Percentiles rank a stretch among this genome's conserved stretches.
Evolutionary conservation across 2,113 vertebrate genomes (phyloP).

Genomic region (Lamprotornis superbus): DNA sequence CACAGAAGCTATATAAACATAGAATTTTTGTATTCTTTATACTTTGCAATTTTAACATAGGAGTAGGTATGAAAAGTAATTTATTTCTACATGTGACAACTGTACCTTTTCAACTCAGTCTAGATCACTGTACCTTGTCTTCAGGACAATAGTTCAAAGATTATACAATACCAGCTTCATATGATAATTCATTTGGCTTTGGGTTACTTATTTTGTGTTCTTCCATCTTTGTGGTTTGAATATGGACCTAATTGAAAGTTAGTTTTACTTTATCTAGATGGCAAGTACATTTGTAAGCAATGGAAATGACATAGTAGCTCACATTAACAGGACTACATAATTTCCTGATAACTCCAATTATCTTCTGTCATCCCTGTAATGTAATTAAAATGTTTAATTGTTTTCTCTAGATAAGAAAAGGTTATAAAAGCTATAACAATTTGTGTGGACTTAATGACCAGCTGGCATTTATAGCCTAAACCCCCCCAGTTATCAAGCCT

Average conservation of each 20-base stretch:
- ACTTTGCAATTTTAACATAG: background rate
- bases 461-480: conserved; percentile 49
- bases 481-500: conserved; percentile 2
- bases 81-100: background rate
- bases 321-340: conserved; percentile 45
- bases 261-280: conserved; percentile 17
- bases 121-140: background rate
- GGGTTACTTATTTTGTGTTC: background rate
- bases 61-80: background rate
- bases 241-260: background rate
- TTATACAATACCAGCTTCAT: background rate
- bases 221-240: background rate
- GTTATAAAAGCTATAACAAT: conserved; percentile 60
- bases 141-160: background rate
- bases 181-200: background rate
- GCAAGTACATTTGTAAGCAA: conserved; percentile 39
- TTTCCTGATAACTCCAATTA: conserved; percentile 62
- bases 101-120: background rate
- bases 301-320: conserved; percentile 52
- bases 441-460: conserved; percentile 63
- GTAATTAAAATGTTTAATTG: conserved; percentile 69
- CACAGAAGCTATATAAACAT: background rate
- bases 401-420: conserved; percentile 64
- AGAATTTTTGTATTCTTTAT: background rate
- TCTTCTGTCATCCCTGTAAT: conserved; percentile 56